Evolutionary conservation across 2,888 invertebrate species (phyloP).

Genomic region (Metallyticus violacea): DNA sequence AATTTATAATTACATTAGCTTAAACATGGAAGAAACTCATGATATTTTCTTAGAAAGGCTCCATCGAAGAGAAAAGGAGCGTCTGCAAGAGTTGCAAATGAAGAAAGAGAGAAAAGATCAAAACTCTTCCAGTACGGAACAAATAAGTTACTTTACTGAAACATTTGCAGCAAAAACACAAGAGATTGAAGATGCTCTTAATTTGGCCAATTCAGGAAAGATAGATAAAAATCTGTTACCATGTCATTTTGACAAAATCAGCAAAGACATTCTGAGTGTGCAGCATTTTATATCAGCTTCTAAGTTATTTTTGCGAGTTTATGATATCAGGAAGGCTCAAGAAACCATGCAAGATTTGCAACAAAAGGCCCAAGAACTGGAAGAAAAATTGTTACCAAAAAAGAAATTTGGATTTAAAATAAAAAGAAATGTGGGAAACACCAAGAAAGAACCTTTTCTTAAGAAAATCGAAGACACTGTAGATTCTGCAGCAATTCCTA

Average conservation of each 20-base stretch:
- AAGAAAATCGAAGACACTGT: constrained; percentile 25
- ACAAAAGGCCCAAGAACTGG: constrained; percentile 66
- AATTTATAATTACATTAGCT: no score
- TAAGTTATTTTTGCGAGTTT: constrained; percentile 75
- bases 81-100: constrained; percentile 62
- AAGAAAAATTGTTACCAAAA: constrained; percentile 71
- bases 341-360: constrained; percentile 69
- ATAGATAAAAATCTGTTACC: constrained; percentile 54
- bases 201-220: constrained; percentile 21
- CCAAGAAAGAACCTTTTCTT: constrained; percentile 1
- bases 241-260: constrained; percentile 65
- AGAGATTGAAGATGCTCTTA: constrained; percentile 56
- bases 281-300: constrained; percentile 79
- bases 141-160: constrained; percentile 67
- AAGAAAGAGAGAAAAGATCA: constrained; percentile 62
- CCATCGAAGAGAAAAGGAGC: constrained; percentile 58
- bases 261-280: constrained; percentile 67
- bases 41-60: constrained; percentile 44
- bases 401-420: constrained; percentile 85
- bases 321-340: constrained; percentile 76
- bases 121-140: constrained; percentile 61
- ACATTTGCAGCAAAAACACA: constrained; percentile 65
- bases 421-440: constrained; percentile 34
- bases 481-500: constrained; percentile 2
- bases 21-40: not conserved